Evolutionary conservation across 2,888 invertebrate species (phyloP).

Genomic region (Arge pagana): DNA sequence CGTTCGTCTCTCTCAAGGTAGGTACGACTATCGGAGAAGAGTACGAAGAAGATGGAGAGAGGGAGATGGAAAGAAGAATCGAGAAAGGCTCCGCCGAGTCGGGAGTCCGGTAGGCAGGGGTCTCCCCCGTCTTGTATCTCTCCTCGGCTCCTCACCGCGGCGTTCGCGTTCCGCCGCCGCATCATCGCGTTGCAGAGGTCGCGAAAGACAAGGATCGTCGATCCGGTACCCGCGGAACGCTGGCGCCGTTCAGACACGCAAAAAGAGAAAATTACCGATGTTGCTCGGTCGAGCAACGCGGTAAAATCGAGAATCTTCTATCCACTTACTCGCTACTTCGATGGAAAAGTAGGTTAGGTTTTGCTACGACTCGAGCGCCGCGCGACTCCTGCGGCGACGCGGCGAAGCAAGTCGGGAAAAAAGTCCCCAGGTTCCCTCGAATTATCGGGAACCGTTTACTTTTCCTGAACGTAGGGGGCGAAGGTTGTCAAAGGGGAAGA

Average conservation of each 20-base stretch:
- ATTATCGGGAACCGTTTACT: too few species aligned
- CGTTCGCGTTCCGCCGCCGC: too few species aligned
- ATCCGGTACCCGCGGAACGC: constrained; percentile 5
- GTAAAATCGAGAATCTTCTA: constrained; percentile 12
- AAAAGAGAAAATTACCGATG: constrained; percentile 19
- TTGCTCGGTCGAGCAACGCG: neutral
- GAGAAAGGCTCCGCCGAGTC: constrained; percentile 7
- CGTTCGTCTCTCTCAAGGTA: neutral
- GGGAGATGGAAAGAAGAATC: constrained; percentile 5
- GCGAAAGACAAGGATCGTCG: constrained; percentile 8
- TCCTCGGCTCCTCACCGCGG: too few species aligned
- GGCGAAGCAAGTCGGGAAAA: too few species aligned
- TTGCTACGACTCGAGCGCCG: neutral
- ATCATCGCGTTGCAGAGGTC: constrained; percentile 7
- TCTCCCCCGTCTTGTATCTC: constrained; percentile 5
- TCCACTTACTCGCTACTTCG: constrained; percentile 2
- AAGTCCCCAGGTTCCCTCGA: too few species aligned
- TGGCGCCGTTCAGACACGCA: constrained; percentile 15
- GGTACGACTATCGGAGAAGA: too few species aligned
- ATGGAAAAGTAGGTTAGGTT: constrained; percentile 10
- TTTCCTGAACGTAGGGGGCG: too few species aligned
- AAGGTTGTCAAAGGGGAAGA: too few species aligned
- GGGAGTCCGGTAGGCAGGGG: neutral
- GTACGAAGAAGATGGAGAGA: neutral
- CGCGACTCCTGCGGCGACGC: too few species aligned